A percentile compares a stretch with the other conserved stretches of the same genome.
These are phyloP conservation scores for Gymnocheta viridis DNA, from an alignment of 2,888 invertebrate species.

Conservation along the genomic window DNA sequence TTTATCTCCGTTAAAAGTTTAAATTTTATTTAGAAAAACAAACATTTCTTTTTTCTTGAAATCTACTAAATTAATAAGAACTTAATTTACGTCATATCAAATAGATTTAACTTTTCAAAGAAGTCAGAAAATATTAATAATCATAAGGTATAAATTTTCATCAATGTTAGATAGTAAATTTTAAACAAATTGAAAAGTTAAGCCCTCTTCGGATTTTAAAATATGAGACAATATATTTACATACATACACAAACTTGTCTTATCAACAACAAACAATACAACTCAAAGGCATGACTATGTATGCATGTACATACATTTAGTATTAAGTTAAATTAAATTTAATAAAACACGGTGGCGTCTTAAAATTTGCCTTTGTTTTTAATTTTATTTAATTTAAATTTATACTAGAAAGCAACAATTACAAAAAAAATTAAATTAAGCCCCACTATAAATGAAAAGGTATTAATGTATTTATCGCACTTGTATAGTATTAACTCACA, in stretches of 20 bases:
- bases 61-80: neutral
- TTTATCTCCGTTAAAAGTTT: neutral
- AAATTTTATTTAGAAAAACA: neutral
- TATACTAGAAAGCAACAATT: constrained; percentile 22
- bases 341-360: constrained; percentile 44
- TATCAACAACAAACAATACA: constrained; percentile 45
- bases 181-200: constrained; percentile 60
- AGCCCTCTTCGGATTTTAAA: constrained; percentile 31
- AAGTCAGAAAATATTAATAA: constrained; percentile 28
- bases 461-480: constrained; percentile 42
- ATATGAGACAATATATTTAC: constrained; percentile 28
- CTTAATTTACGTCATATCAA: constrained; percentile 2
- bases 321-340: constrained; percentile 15
- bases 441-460: constrained; percentile 36
- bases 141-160: constrained; percentile 35
- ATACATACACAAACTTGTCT: constrained; percentile 1
- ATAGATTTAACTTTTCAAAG: constrained; percentile 39
- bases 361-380: constrained; percentile 56
- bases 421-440: constrained; percentile 44
- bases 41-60: neutral
- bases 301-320: neutral
- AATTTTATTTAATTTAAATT: constrained; percentile 28
- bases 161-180: constrained; percentile 15
- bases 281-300: constrained; percentile 32
- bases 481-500: neutral